Evolutionary conservation across 2,888 invertebrate genomes (phyloP).

Genomic region (Protula sp.): DNA sequence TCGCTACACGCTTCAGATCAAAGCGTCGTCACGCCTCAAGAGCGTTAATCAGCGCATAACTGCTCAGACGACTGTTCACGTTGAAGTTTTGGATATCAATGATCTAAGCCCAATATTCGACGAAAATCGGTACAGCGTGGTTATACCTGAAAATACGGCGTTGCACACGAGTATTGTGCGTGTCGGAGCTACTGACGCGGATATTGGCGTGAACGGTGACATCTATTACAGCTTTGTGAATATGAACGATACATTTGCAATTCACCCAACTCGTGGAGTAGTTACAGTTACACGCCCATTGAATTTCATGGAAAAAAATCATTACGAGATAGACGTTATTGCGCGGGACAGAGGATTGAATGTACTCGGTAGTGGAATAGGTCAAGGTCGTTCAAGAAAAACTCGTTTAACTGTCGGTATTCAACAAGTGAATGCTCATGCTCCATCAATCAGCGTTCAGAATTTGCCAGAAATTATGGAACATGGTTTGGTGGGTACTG

Average conservation of each 20-base stretch:
- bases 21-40: conserved; percentile 59
- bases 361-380: too few species aligned
- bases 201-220: conserved; percentile 90
- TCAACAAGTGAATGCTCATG: conserved; percentile 72
- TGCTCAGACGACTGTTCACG: conserved; percentile 60
- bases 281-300: conserved; percentile 77
- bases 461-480: conserved; percentile 71
- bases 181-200: conserved; percentile 85
- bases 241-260: conserved; percentile 68
- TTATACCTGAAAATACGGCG: conserved; percentile 82
- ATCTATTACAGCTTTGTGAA: conserved; percentile 90
- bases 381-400: conserved; percentile 7
- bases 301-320: conserved; percentile 63
- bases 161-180: conserved; percentile 71
- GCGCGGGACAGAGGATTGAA: conserved; percentile 74
- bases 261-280: conserved; percentile 88
- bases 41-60: too few species aligned
- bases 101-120: conserved; percentile 92
- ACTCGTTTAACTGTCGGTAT: conserved; percentile 58
- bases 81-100: conserved; percentile 52
- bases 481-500: conserved; percentile 66
- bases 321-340: conserved; percentile 71
- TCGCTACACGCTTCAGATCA: conserved; percentile 72
- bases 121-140: conserved; percentile 77
- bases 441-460: conserved; percentile 77